A percentile compares a stretch with the other conserved stretches of the same genome.
These are phyloP conservation scores for Sarcophilus harrisii DNA, from an alignment of 2,797 vertebrate genomes.

Conservation along the genomic window DNA sequence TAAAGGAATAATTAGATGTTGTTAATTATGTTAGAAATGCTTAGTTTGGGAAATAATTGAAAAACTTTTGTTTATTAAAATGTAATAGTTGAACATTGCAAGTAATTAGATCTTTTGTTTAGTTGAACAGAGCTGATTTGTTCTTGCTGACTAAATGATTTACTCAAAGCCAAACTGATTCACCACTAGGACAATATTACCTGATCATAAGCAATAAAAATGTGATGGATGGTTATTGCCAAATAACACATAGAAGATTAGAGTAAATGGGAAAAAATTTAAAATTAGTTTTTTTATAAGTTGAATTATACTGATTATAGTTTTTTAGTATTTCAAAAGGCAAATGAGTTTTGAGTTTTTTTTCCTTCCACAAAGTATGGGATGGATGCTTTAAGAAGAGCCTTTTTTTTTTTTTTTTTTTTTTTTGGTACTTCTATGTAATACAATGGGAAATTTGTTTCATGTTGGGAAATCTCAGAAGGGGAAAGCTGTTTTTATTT, in stretches of 20 bases:
- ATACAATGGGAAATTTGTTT: too few species aligned
- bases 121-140: conserved; percentile 4
- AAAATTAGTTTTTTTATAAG: conserved; percentile 54
- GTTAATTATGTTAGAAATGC: background rate
- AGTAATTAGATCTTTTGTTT: conserved; percentile 52
- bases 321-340: conserved; percentile 52
- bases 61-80: conserved; percentile 37
- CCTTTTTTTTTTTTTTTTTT: conserved; percentile 53
- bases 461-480: too few species aligned
- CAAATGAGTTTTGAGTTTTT: conserved; percentile 53
- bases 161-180: conserved; percentile 50
- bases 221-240: conserved; percentile 11
- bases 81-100: conserved; percentile 8
- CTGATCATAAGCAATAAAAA: conserved; percentile 42
- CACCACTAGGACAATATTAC: conserved; percentile 39
- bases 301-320: conserved; percentile 37
- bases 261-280: conserved; percentile 32
- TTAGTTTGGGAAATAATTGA: conserved; percentile 32
- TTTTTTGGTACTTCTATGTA: background rate
- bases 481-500: background rate
- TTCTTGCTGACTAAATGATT: conserved; percentile 37
- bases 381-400: conserved; percentile 16
- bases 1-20: conserved; percentile 28
- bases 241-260: background rate
- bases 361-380: conserved; percentile 43